Conservation (phyloP, 30 jellyfish, hydroid and myxozoan genomes). For the Catostylus mosaicus region DNA sequence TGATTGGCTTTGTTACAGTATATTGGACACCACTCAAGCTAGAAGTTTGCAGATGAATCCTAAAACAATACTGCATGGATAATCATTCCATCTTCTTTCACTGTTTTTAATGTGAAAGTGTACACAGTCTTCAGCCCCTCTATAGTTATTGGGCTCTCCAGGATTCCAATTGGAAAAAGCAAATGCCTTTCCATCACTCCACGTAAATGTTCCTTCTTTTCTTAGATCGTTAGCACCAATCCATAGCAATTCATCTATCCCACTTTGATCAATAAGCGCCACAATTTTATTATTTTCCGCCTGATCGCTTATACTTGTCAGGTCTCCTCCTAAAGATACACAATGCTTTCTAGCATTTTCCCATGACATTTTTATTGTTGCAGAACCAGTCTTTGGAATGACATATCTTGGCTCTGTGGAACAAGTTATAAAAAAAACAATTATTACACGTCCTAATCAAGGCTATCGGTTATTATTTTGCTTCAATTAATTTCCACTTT, state of each 20-base stretch:
- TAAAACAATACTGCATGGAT: neutral
- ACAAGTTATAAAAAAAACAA: too few species aligned
- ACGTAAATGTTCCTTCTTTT: neutral
- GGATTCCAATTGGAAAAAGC: neutral
- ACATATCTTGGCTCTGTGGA: too few species aligned
- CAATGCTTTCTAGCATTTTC: slow-evolving; percentile 10
- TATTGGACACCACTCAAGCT: too few species aligned
- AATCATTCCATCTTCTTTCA: neutral
- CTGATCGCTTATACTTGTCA: neutral
- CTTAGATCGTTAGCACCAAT: neutral
- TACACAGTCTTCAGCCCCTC: slow-evolving; percentile 29
- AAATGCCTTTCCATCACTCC: neutral
- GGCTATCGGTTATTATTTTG: too few species aligned
- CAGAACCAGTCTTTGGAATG: too few species aligned
- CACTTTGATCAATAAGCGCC: neutral
- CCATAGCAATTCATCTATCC: neutral
- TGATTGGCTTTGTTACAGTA: too few species aligned
- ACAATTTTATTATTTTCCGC: neutral
- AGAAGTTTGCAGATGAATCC: neutral
- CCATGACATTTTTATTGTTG: slow-evolving; percentile 16
- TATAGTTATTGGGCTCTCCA: neutral
- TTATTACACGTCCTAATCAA: too few species aligned
- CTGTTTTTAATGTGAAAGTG: neutral
- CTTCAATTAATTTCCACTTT: too few species aligned
- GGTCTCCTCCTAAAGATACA: slow-evolving; percentile 13